Evolutionary conservation across 2,888 invertebrate genomes (phyloP).

Genomic region (Xanthia togata): DNA sequence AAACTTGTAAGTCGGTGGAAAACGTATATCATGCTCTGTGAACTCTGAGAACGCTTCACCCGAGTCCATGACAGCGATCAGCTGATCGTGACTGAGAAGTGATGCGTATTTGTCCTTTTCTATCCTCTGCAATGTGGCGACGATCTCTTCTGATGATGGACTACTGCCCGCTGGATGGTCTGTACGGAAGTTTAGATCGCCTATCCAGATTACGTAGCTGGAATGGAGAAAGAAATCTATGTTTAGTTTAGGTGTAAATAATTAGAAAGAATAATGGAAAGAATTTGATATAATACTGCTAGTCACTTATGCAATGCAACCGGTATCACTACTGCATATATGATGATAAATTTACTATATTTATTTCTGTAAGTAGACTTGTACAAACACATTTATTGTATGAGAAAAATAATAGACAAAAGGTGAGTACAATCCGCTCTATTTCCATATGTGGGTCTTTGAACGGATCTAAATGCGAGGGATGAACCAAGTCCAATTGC

Average conservation of each 20-base stretch:
- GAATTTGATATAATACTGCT: too few relatives aligned
- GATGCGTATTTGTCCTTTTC: constrained; percentile 92
- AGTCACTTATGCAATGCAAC: too few relatives aligned
- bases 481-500: constrained; percentile 1
- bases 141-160: constrained; percentile 92
- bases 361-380: too few relatives aligned
- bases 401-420: background rate
- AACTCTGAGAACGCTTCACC: constrained; percentile 96
- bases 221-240: constrained; percentile 26
- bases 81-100: constrained; percentile 94
- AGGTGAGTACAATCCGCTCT: background rate
- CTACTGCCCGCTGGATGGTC: constrained; percentile 91
- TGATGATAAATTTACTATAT: too few relatives aligned
- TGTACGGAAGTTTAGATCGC: constrained; percentile 96
- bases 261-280: background rate
- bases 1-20: constrained; percentile 97
- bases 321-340: too few relatives aligned
- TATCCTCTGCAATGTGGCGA: constrained; percentile 91
- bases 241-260: background rate
- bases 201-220: constrained; percentile 97
- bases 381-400: too few relatives aligned
- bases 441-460: background rate
- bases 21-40: constrained; percentile 93
- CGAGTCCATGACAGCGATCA: constrained; percentile 92
- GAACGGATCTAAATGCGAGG: background rate